phyloP scores from a whole-genome alignment of 2,888 invertebrate species.

The Athalia rosae region DNA sequence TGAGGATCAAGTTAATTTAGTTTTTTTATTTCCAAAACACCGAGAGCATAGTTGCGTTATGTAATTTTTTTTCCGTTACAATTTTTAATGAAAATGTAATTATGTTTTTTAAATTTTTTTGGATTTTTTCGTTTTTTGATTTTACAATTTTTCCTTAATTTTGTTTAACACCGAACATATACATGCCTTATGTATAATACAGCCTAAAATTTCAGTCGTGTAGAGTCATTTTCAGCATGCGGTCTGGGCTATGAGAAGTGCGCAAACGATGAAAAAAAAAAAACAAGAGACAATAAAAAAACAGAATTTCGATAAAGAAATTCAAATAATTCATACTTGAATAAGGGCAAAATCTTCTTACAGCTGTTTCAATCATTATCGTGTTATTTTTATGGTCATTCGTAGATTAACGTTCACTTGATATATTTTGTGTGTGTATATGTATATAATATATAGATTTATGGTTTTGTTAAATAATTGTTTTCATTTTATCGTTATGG shows the following conservation, averaged over 20 bases:
- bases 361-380: neutral
- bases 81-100: constrained; percentile 57
- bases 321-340: neutral
- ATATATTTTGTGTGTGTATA: constrained; percentile 5
- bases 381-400: constrained; percentile 37
- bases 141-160: constrained; percentile 58
- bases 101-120: constrained; percentile 40
- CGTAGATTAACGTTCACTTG: constrained; percentile 27
- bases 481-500: constrained; percentile 16
- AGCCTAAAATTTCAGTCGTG: constrained; percentile 73
- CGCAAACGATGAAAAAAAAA: neutral
- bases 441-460: constrained; percentile 8
- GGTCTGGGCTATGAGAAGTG: neutral
- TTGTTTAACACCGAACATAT: constrained; percentile 71
- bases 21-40: constrained; percentile 70
- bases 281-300: neutral
- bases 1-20: constrained; percentile 58
- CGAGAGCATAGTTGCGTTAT: constrained; percentile 70
- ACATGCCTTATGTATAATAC: constrained; percentile 72
- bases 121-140: constrained; percentile 54
- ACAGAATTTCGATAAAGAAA: neutral
- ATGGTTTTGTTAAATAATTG: constrained; percentile 1
- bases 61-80: constrained; percentile 60
- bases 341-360: neutral
- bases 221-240: constrained; percentile 55